These are phyloP conservation scores for Muscicapa striata DNA, from an alignment of 2,797 vertebrate genomes.

Conservation along the genomic window DNA sequence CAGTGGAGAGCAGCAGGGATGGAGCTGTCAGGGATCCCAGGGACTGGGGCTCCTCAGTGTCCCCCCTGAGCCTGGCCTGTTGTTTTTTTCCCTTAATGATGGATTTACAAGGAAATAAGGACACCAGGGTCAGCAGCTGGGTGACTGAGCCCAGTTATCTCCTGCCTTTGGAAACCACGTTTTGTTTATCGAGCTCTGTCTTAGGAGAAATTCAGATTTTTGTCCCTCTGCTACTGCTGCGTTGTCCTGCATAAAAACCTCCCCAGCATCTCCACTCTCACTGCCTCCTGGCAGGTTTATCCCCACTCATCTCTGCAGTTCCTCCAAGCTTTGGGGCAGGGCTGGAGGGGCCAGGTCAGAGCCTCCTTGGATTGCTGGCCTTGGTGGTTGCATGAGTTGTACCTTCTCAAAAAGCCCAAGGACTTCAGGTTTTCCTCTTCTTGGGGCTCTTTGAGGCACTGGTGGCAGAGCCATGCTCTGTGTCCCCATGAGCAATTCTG, in stretches of 20 bases:
- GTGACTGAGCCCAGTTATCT: neutral
- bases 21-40: neutral
- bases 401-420: neutral
- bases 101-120: conserved; percentile 24
- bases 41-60: neutral
- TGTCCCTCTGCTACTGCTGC: neutral
- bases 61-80: neutral
- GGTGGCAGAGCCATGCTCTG: fast-evolving
- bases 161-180: neutral
- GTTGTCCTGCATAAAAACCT: neutral
- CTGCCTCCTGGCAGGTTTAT: neutral
- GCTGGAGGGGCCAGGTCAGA: neutral
- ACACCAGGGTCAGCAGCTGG: neutral
- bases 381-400: neutral
- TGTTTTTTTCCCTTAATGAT: neutral
- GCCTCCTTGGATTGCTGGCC: fast-evolving
- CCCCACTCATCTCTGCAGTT: neutral
- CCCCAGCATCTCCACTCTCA: neutral
- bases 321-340: neutral
- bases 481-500: neutral
- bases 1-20: conserved; percentile 1
- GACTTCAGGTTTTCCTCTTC: neutral
- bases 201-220: neutral
- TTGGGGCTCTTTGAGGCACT: neutral
- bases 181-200: neutral